Evolutionary conservation across 2,113 vertebrate species (phyloP).

Genomic region (Agelaius phoeniceus): DNA sequence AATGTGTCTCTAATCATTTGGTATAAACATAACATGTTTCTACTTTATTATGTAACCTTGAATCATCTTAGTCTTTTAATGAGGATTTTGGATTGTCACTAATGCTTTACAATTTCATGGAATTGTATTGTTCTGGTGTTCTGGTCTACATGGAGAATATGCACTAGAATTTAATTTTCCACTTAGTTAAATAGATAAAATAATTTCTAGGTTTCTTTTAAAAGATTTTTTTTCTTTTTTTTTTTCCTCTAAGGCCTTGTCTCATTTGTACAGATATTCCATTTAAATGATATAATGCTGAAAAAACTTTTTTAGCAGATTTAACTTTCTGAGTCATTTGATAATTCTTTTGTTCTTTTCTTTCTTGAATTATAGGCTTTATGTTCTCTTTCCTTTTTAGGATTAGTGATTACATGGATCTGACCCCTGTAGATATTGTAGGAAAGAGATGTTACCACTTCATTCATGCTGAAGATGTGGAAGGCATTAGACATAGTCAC

Average conservation of each 20-base stretch:
- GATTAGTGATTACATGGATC: constrained; percentile 99
- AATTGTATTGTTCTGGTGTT: constrained; percentile 63
- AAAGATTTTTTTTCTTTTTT: background rate
- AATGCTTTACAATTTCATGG: constrained; percentile 67
- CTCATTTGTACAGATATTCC: background rate
- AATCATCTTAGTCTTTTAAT: constrained; percentile 76
- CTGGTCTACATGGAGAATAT: background rate
- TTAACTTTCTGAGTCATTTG: background rate
- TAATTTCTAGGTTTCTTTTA: constrained; percentile 34
- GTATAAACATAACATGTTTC: constrained; percentile 76
- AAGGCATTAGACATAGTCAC: constrained; percentile 95
- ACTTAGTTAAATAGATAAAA: constrained; percentile 53
- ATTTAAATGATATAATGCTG: background rate
- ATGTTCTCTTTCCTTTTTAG: constrained; percentile 73
- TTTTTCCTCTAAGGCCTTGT: background rate
- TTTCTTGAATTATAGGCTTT: constrained; percentile 44
- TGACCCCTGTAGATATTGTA: constrained; percentile 94
- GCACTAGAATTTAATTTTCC: constrained; percentile 19
- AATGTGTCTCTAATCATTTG: constrained; percentile 81
- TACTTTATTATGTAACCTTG: constrained; percentile 79
- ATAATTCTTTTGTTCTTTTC: background rate
- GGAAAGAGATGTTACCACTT: constrained; percentile 98
- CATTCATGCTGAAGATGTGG: constrained; percentile 97
- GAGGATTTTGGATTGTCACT: constrained; percentile 65
- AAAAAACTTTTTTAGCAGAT: background rate